phyloP scores from a whole-genome alignment of 2,888 invertebrate genomes.

The Synanthedon myopaeformis region DNA sequence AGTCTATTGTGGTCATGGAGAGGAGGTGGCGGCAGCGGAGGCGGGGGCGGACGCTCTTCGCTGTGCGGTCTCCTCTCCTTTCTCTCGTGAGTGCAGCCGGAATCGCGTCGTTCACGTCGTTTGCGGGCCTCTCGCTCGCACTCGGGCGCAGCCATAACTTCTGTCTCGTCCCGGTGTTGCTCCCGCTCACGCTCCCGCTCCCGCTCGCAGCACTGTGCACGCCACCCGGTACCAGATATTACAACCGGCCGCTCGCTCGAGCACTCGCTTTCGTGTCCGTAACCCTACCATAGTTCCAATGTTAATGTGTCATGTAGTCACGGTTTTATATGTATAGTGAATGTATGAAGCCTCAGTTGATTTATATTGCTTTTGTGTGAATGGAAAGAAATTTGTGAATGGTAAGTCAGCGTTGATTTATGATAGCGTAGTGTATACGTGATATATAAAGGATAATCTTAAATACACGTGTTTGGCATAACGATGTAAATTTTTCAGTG shows the following conservation, averaged over 20 bases:
- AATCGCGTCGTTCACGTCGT: constrained; percentile 73
- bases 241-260: constrained; percentile 59
- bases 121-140: constrained; percentile 72
- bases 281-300: constrained; percentile 47
- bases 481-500: no score
- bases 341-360: not conserved
- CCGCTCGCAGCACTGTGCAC: constrained; percentile 63
- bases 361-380: not conserved
- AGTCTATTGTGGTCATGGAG: constrained; percentile 58
- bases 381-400: constrained; percentile 3
- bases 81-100: constrained; percentile 62
- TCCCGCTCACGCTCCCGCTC: constrained; percentile 21
- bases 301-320: constrained; percentile 34
- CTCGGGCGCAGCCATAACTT: constrained; percentile 66
- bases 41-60: constrained; percentile 55
- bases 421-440: constrained; percentile 3
- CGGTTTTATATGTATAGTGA: not conserved
- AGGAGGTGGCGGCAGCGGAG: constrained; percentile 48
- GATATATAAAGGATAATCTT: not conserved
- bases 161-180: constrained; percentile 34
- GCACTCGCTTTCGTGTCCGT: constrained; percentile 61
- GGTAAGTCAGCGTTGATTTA: constrained; percentile 1
- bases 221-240: constrained; percentile 61
- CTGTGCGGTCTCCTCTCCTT: constrained; percentile 60
- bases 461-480: not conserved